phyloP scores from a whole-genome alignment of 2,797 vertebrate species.

The Arrhamphus sclerolepis region DNA sequence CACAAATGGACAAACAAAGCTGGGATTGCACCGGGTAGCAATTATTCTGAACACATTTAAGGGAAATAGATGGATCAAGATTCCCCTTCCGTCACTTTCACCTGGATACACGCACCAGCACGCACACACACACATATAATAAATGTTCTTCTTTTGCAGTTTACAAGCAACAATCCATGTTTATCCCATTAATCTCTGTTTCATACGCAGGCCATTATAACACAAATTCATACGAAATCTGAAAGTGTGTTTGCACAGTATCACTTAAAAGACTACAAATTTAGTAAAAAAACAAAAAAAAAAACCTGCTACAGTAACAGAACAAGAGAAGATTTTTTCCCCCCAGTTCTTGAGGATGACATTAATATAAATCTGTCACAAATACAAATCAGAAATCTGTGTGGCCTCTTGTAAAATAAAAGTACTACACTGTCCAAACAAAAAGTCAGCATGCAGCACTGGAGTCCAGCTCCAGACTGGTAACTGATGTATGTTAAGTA shows the following conservation, averaged over 20 bases:
- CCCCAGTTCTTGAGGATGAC: conserved; percentile 19
- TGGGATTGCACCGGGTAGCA: neutral
- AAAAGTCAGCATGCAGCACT: conserved; percentile 27
- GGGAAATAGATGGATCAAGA: neutral
- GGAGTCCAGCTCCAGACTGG: conserved; percentile 13
- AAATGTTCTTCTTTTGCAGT: neutral
- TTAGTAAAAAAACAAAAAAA: conserved; percentile 6
- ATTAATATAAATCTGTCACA: conserved; percentile 16
- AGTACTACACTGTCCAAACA: conserved; percentile 9
- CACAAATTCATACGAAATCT: conserved; percentile 6
- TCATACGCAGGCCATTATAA: neutral
- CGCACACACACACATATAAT: neutral
- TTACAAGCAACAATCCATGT: too few relatives aligned
- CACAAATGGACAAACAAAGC: conserved; percentile 33
- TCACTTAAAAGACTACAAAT: conserved; percentile 6
- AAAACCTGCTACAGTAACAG: conserved; percentile 21
- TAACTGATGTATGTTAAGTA: conserved; percentile 35
- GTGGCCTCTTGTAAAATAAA: conserved; percentile 11
- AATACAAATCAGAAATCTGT: conserved; percentile 11
- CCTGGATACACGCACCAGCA: neutral
- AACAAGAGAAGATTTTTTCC: conserved; percentile 17
- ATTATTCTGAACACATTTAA: conserved; percentile 20
- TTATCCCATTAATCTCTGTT: conserved; percentile 20
- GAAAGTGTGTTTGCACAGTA: conserved; percentile 1
- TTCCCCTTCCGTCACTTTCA: neutral